A percentile compares a stretch with the other conserved stretches of the same genome.
Conservation (phyloP, 2,888 invertebrate species). For the Alcis repandata region DNA sequence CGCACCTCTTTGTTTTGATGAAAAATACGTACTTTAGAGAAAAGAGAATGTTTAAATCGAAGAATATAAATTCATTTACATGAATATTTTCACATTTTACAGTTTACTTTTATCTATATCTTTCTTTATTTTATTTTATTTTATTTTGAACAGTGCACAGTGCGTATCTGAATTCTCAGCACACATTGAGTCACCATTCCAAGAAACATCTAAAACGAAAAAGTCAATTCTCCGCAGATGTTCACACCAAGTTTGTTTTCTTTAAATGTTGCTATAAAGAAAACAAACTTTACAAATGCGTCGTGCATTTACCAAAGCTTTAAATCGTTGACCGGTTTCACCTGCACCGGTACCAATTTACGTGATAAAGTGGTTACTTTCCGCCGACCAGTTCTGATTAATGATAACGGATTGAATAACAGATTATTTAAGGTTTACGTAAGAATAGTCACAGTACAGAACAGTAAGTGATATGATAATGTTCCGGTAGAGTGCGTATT, state of each 20-base stretch:
- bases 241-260: not conserved
- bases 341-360: conserved; percentile 17
- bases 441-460: conserved; percentile 15
- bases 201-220: not conserved
- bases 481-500: not conserved
- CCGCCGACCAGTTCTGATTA: conserved; percentile 32
- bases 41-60: not conserved
- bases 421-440: conserved; percentile 35
- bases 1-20: not conserved
- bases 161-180: not conserved
- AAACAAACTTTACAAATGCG: conserved; percentile 4
- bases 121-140: not conserved
- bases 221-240: not conserved
- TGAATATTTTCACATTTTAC: not conserved
- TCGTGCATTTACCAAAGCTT: conserved; percentile 4
- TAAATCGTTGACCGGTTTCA: conserved; percentile 6
- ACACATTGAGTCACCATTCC: not conserved
- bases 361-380: conserved; percentile 26
- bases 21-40: not conserved
- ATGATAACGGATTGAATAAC: conserved; percentile 38
- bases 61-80: not conserved
- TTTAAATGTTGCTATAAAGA: not conserved
- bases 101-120: not conserved
- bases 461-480: conserved; percentile 5
- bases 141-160: not conserved